These are phyloP conservation scores for Protobothrops flavoviridis DNA, from an alignment of 2,113 vertebrate genomes.

Conservation along the genomic window DNA sequence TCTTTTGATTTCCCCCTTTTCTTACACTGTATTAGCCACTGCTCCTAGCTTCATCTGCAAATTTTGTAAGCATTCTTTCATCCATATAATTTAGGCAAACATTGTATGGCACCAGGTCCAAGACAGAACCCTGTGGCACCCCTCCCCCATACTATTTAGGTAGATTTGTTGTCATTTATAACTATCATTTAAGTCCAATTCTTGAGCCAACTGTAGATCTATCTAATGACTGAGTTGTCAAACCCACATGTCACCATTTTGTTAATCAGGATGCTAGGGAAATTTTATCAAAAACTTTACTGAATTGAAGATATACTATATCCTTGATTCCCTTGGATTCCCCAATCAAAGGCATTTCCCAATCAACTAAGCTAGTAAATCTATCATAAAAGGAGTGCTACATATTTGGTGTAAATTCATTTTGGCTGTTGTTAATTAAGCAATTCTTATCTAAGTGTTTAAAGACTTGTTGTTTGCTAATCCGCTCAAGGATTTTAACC, in stretches of 20 bases:
- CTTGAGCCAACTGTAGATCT: not conserved
- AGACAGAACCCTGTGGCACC: not conserved
- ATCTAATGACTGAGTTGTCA: not conserved
- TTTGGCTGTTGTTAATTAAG: not conserved
- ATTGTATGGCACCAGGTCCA: not conserved
- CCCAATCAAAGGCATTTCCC: not conserved
- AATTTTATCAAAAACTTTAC: not conserved
- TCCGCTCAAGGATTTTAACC: not conserved
- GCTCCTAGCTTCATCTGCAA: not conserved
- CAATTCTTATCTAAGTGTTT: not conserved
- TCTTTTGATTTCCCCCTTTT: not conserved
- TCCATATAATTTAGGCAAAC: not conserved
- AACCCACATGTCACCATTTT: not conserved
- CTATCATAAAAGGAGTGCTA: not conserved
- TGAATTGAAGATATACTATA: not conserved
- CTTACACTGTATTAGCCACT: not conserved
- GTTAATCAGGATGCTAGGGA: not conserved
- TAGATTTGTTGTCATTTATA: not conserved
- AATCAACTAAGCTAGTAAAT: not conserved
- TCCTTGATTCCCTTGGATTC: not conserved
- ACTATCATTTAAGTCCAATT: not conserved
- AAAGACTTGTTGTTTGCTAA: not conserved
- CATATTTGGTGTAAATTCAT: not conserved
- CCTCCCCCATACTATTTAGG: not conserved
- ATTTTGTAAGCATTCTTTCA: not conserved